phyloP scores from a whole-genome alignment of 2,888 invertebrate species.

The Agrotis ipsilon region DNA sequence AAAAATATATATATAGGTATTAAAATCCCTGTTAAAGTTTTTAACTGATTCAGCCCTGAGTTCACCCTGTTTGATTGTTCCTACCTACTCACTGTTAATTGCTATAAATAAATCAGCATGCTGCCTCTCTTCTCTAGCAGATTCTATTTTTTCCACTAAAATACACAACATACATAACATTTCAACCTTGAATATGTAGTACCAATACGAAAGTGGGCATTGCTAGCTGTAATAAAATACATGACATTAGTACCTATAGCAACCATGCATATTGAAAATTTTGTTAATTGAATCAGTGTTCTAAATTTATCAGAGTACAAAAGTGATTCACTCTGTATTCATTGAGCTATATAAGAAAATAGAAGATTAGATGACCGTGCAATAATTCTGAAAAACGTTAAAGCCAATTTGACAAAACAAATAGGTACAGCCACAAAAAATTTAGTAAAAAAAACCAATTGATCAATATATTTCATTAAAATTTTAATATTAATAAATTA shows the following conservation, averaged over 20 bases:
- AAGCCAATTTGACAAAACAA: slow-evolving; percentile 8
- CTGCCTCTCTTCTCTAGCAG: no score
- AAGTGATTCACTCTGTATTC: slow-evolving; percentile 17
- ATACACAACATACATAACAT: no score
- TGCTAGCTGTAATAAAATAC: slow-evolving; percentile 5
- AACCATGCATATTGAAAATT: slow-evolving; percentile 9
- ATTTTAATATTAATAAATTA: slow-evolving; percentile 55
- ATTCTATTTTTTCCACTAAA: no score
- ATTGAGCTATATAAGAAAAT: not conserved
- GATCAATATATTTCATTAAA: slow-evolving; percentile 43
- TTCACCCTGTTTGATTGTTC: no score
- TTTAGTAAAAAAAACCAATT: slow-evolving; percentile 47
- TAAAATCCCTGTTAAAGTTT: no score
- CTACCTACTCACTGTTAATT: no score
- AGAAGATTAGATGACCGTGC: not conserved
- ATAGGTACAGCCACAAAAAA: slow-evolving; percentile 4
- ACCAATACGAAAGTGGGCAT: no score
- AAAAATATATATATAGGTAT: no score
- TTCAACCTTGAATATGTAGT: no score
- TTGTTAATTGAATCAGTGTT: slow-evolving; percentile 16
- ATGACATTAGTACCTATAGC: not conserved
- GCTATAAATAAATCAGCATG: no score
- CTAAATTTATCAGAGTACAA: not conserved
- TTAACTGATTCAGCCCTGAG: no score
- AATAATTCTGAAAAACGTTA: not conserved